Percentiles rank a stretch among this genome's conserved stretches.
These are phyloP conservation scores for Oegoconia quadripuncta DNA, from an alignment of 2,888 invertebrate genomes.

Conservation along the genomic window DNA sequence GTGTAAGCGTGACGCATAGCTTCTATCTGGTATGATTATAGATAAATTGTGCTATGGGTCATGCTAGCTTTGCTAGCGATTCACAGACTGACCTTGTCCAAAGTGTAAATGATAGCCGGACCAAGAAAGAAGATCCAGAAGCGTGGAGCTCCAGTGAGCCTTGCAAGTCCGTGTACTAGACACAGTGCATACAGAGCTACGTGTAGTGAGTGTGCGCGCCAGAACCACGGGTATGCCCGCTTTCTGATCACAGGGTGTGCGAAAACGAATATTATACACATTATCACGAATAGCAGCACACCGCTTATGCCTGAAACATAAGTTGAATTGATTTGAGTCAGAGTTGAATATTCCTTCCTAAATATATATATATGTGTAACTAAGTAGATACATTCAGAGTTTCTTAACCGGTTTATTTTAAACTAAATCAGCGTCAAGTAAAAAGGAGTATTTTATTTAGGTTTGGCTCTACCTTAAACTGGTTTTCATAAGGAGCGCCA, in stretches of 20 bases:
- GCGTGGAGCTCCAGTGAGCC: slow-evolving; percentile 93
- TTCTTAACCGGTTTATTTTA: too few relatives aligned
- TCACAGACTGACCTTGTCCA: slow-evolving; percentile 86
- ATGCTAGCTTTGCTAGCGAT: not conserved
- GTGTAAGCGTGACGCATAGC: not conserved
- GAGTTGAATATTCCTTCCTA: not conserved
- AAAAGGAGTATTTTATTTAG: too few relatives aligned
- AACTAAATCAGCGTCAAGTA: too few relatives aligned
- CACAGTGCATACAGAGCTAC: slow-evolving; percentile 91
- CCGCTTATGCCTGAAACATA: slow-evolving; percentile 86
- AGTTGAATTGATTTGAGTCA: not conserved
- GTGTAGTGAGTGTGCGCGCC: slow-evolving; percentile 95
- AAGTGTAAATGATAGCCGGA: slow-evolving; percentile 92
- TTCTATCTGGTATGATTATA: not conserved
- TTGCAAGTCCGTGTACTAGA: slow-evolving; percentile 93
- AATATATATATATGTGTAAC: too few relatives aligned
- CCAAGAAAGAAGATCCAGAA: slow-evolving; percentile 97
- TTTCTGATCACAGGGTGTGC: slow-evolving; percentile 95
- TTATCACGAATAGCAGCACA: slow-evolving; percentile 91
- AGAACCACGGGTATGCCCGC: slow-evolving; percentile 96
- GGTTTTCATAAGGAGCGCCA: too few relatives aligned
- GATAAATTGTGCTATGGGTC: too few relatives aligned
- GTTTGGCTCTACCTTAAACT: too few relatives aligned
- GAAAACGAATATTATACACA: slow-evolving; percentile 98
- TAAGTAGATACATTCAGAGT: too few relatives aligned